A percentile compares a stretch with the other conserved stretches of the same genome.
Conservation (phyloP, 2,888 invertebrate species). For the Tetropium fuscum region DNA sequence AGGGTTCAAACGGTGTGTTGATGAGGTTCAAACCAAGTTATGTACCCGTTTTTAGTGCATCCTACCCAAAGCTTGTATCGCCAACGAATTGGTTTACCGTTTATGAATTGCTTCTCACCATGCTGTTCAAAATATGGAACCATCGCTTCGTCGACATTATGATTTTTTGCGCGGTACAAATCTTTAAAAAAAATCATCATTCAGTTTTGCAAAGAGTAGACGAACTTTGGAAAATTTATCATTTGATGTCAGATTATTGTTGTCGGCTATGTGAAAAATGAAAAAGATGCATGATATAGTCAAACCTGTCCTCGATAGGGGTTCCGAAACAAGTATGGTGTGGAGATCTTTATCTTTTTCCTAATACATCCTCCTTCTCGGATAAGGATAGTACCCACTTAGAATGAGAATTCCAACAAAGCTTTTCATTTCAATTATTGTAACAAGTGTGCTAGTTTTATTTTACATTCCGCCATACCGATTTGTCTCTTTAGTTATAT, state of each 20-base stretch:
- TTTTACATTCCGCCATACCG: too few species aligned
- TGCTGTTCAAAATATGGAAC: not conserved
- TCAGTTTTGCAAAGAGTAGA: not conserved
- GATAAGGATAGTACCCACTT: not conserved
- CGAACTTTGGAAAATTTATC: not conserved
- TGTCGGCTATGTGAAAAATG: not conserved
- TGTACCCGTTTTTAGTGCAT: constrained; percentile 10
- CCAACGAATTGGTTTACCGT: not conserved
- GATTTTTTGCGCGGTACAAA: not conserved
- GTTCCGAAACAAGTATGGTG: not conserved
- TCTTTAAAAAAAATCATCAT: too few species aligned
- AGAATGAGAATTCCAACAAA: not conserved
- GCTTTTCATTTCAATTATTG: not conserved
- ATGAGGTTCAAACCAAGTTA: constrained; percentile 27
- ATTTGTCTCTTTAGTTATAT: too few species aligned
- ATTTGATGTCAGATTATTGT: not conserved
- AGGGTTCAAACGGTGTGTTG: too few species aligned
- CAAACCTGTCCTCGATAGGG: not conserved
- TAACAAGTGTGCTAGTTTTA: too few species aligned
- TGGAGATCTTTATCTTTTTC: not conserved
- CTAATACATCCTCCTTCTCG: not conserved
- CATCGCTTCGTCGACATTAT: not conserved
- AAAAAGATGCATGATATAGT: not conserved
- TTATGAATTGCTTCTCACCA: not conserved
- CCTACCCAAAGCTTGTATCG: constrained; percentile 25